phyloP scores from a whole-genome alignment of 2,888 invertebrate genomes.

The Drosophila kambysellisi region DNA sequence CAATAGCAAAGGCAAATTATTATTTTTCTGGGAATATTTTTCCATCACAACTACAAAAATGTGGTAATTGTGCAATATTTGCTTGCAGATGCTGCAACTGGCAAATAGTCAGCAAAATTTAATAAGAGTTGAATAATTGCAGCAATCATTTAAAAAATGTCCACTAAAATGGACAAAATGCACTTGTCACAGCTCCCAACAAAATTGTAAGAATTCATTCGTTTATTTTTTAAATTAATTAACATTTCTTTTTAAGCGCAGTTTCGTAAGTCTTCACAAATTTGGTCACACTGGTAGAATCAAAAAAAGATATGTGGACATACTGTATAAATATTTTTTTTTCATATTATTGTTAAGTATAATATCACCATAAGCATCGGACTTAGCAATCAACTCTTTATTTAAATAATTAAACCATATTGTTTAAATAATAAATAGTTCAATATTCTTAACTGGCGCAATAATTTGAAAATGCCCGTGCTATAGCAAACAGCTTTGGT shows the following conservation, averaged over 20 bases:
- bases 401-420: background rate
- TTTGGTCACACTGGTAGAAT: background rate
- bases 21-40: background rate
- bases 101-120: constrained; percentile 30
- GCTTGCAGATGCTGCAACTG: constrained; percentile 42
- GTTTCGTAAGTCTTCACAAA: background rate
- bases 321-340: background rate
- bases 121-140: constrained; percentile 22
- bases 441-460: background rate
- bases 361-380: background rate
- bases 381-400: background rate
- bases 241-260: background rate
- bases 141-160: constrained; percentile 21
- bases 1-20: background rate
- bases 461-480: background rate
- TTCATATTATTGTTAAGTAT: background rate
- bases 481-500: constrained; percentile 12
- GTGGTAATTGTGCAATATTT: constrained; percentile 32
- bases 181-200: background rate
- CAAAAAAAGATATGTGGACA: background rate
- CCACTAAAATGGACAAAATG: background rate
- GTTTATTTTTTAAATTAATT: background rate
- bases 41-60: background rate
- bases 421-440: background rate
- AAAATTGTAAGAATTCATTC: background rate